These are phyloP conservation scores for Planococcus citri DNA, from an alignment of 1,140 invertebrate species.

Conservation along the genomic window DNA sequence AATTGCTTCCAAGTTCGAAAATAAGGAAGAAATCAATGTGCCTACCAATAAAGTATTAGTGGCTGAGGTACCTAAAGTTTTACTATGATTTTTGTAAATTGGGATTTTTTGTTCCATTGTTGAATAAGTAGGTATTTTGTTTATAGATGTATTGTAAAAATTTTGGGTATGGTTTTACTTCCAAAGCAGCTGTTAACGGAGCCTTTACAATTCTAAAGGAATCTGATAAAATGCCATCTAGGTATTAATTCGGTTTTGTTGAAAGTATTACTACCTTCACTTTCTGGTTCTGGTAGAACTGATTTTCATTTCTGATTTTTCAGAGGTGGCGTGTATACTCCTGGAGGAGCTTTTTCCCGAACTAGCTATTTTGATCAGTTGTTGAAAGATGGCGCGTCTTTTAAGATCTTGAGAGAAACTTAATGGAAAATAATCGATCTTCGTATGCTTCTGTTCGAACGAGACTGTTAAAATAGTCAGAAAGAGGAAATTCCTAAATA, in stretches of 20 bases:
- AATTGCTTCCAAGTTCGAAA: constrained; percentile 36
- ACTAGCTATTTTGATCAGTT: constrained; percentile 50
- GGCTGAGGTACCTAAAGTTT: constrained; percentile 43
- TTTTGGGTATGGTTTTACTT: constrained; percentile 73
- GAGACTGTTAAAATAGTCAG: no score
- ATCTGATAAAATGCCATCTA: constrained; percentile 4
- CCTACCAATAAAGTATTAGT: constrained; percentile 53
- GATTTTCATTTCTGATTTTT: neutral
- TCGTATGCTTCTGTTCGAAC: no score
- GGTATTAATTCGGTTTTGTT: neutral
- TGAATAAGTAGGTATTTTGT: constrained; percentile 8
- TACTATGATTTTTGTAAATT: neutral
- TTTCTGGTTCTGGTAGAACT: neutral
- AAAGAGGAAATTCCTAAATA: no score
- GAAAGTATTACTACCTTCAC: neutral
- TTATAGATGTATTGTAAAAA: constrained; percentile 43
- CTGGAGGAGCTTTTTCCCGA: constrained; percentile 46
- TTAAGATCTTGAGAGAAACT: neutral
- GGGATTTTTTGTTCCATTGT: neutral
- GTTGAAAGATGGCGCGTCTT: constrained; percentile 39
- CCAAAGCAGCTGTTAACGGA: constrained; percentile 51
- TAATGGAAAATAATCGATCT: neutral
- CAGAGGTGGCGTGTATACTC: constrained; percentile 46
- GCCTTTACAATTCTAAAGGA: constrained; percentile 67
- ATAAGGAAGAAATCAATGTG: constrained; percentile 35